Percentiles rank a stretch among this genome's conserved stretches.
phyloP scores from a whole-genome alignment of 92 coral and sea anemone genomes.

The Parazoanthus swiftii region DNA sequence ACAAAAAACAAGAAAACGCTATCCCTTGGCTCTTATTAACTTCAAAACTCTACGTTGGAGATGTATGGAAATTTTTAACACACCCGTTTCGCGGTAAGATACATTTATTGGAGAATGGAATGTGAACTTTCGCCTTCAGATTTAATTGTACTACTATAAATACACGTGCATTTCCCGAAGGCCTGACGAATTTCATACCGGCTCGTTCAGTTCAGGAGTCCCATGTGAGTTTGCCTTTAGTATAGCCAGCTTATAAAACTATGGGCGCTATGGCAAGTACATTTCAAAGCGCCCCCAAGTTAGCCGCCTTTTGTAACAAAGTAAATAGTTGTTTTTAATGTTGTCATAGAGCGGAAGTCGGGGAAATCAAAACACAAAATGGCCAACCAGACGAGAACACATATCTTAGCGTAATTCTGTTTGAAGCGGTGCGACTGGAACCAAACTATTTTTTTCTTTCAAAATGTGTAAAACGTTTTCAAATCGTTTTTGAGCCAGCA shows the following conservation, averaged over 20 bases:
- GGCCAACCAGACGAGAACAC: constrained; percentile 16
- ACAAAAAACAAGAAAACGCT: background rate
- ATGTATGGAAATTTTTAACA: background rate
- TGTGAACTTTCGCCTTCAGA: constrained; percentile 10
- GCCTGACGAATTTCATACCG: background rate
- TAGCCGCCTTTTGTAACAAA: constrained; percentile 21
- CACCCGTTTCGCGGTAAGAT: background rate
- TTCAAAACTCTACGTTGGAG: background rate
- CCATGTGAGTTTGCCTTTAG: background rate
- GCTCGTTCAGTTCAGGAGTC: background rate
- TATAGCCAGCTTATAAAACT: background rate
- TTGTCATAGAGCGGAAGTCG: constrained; percentile 43
- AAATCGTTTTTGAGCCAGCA: background rate
- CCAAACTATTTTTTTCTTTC: background rate
- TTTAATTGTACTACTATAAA: background rate
- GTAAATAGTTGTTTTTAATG: constrained; percentile 34
- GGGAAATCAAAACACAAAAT: background rate
- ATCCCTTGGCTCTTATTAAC: no score
- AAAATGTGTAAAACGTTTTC: background rate
- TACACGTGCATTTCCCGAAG: constrained; percentile 16
- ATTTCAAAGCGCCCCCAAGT: constrained; percentile 14
- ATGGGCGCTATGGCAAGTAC: background rate
- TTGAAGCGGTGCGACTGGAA: background rate
- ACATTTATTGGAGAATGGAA: background rate
- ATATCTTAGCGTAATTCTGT: background rate